Base-by-base conservation (phyloP, 1,140 invertebrate species). In the Drosophila sp. region DNA sequence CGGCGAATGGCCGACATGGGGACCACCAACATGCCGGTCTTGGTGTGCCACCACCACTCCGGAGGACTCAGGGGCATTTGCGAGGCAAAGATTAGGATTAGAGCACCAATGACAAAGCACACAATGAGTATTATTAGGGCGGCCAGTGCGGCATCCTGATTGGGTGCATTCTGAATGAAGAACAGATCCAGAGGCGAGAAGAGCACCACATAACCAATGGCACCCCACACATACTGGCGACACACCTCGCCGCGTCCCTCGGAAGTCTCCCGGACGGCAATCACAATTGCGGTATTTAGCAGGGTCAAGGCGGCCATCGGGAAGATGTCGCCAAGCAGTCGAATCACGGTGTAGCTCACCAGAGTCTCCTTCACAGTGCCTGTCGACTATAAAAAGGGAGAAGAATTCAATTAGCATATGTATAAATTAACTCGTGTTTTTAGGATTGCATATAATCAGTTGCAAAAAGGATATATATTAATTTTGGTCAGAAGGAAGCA, bases 1-100 rank as follows among this genome's bases (percentile, higher is more conserved):
- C 95, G 94, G 11, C 95, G 93, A n/a, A 96, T 94, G 5, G 95
- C 93, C 56, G 94, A 95, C 95, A 96, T 95, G 5, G 95, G 95
- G 67, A 96, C 90, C 4, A 95, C 95, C 33, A 96, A 81, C 93
- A 95, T 94, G 11, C 95, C 95, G n/a, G 95, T 95, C 79, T 95
- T 94, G 1, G 95, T 96, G 77, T 96, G 95, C 95, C 96, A 96
- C 95, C 95, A 96, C 95, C 96, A 96, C 87, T 96, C 96, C 2
- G 96, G 95, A 3, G 95, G 95, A 79, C 95, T 95, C 4, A 96
- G 90, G 1, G 96, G 96, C 95, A 96, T 96, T 47, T 94, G 93
- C 0, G 62, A 57, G 60, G 91, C 83, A 32, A 55, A 72, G 1
- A 92, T 65, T n/a, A 91, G 58, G 0, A 92, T 81, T 6, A 91